Conservation (phyloP, 2,113 vertebrate species). For the Pyxicephalus adspersus region DNA sequence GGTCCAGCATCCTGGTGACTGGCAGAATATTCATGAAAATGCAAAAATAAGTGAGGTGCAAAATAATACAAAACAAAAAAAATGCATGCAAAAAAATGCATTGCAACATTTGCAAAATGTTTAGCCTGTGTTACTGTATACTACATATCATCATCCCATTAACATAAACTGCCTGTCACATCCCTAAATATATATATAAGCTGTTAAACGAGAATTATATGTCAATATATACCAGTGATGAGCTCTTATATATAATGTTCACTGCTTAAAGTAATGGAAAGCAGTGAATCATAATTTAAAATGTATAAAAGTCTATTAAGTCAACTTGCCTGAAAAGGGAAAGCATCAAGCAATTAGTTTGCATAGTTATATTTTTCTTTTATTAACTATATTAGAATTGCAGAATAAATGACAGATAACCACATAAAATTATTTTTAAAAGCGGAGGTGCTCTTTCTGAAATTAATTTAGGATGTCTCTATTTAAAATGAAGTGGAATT, state of each 20-base stretch:
- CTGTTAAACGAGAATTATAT: constrained; percentile 8
- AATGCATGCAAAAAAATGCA: too few relatives aligned
- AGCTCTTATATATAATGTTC: constrained; percentile 15
- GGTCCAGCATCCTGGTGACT: too few relatives aligned
- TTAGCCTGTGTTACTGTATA: constrained; percentile 17
- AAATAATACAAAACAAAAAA: too few relatives aligned
- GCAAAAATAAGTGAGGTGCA: too few relatives aligned
- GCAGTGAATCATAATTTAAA: constrained; percentile 31
- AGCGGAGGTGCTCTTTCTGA: neutral
- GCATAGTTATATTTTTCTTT: constrained; percentile 3
- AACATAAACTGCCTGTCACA: constrained; percentile 13
- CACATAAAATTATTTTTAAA: constrained; percentile 3
- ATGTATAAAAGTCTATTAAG: constrained; percentile 27
- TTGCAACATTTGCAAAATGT: neutral
- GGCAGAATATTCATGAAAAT: too few relatives aligned
- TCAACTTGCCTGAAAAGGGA: neutral
- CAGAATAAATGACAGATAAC: constrained; percentile 2
- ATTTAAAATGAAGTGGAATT: constrained; percentile 21
- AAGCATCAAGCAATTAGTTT: constrained; percentile 26
- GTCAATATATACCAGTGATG: constrained; percentile 17
- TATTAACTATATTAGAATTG: constrained; percentile 21
- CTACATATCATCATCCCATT: constrained; percentile 11
- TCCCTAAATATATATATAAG: constrained; percentile 6
- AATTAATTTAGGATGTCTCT: neutral
- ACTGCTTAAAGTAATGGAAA: constrained; percentile 18